A percentile compares a stretch with the other conserved stretches of the same genome.
These are phyloP conservation scores for Zaprionus ghesquierei DNA, from an alignment of 1,140 invertebrate genomes.

Conservation along the genomic window DNA sequence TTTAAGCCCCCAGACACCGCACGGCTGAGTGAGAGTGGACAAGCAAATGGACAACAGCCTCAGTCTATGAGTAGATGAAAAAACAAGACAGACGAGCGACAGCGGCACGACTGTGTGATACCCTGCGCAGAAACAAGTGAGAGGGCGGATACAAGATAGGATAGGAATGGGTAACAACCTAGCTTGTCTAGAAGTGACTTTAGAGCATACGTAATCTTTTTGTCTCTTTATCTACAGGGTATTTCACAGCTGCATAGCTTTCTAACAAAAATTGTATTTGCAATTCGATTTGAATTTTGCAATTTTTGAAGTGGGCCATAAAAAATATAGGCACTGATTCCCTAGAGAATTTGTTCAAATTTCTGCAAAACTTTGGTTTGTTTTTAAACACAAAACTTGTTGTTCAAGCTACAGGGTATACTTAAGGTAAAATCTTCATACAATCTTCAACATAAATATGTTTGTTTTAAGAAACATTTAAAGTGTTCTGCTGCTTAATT, in stretches of 20 bases:
- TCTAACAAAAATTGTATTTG: background rate
- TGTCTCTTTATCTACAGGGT: background rate
- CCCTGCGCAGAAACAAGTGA: background rate
- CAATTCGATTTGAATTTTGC: background rate
- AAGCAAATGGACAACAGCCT: conserved; percentile 29
- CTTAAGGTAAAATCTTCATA: background rate
- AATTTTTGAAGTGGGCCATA: background rate
- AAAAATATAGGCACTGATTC: background rate
- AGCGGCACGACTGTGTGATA: background rate
- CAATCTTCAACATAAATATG: too few species aligned
- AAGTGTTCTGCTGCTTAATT: background rate
- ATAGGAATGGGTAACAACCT: too few species aligned
- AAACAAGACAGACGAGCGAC: background rate
- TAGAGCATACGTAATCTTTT: too few species aligned
- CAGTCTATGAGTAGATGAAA: conserved; percentile 16
- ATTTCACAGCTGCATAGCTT: background rate
- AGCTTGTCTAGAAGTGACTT: too few species aligned
- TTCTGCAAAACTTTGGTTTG: background rate
- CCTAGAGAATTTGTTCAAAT: background rate
- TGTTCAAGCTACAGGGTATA: background rate
- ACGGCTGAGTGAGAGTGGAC: conserved; percentile 3
- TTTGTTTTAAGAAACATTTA: background rate
- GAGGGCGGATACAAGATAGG: too few species aligned
- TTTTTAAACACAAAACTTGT: background rate
- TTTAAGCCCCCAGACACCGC: conserved; percentile 38